phyloP scores from a whole-genome alignment of 37 sponge, comb jelly and placozoan species.

The Cliona cf. orientalis region DNA sequence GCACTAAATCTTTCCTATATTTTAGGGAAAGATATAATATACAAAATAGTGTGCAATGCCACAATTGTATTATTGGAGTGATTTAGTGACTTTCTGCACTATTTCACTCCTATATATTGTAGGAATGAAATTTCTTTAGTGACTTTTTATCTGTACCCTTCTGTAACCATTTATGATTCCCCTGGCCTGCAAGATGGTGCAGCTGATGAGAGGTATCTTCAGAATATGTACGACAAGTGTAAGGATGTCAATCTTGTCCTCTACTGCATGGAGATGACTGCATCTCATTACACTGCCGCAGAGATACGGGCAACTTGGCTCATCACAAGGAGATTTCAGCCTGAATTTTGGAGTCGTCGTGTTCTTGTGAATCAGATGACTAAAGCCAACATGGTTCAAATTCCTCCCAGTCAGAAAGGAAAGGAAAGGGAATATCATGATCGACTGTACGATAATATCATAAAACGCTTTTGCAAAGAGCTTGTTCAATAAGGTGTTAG shows the following conservation, averaged over 20 bases:
- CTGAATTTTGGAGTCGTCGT: background rate
- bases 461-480: background rate
- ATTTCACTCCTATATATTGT: too few relatives aligned
- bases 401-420: background rate
- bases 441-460: background rate
- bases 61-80: too few relatives aligned
- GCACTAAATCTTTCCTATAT: too few relatives aligned
- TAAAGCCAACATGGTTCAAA: slow-evolving; percentile 1
- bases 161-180: slow-evolving; percentile 16
- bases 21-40: too few relatives aligned
- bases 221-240: slow-evolving; percentile 7
- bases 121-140: too few relatives aligned
- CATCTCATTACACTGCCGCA: background rate
- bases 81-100: too few relatives aligned
- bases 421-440: background rate
- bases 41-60: too few relatives aligned
- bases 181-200: slow-evolving; percentile 32
- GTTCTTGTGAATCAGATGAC: slow-evolving; percentile 15
- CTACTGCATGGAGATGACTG: slow-evolving; percentile 32
- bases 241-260: slow-evolving; percentile 5
- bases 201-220: slow-evolving; percentile 1
- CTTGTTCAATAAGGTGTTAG: background rate
- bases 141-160: too few relatives aligned
- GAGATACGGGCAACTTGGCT: background rate
- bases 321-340: background rate